A percentile compares a stretch with the other conserved stretches of the same genome.
Evolutionary conservation across 2,113 vertebrate species (phyloP).

Genomic region (Microcebus lehilahytsara): DNA sequence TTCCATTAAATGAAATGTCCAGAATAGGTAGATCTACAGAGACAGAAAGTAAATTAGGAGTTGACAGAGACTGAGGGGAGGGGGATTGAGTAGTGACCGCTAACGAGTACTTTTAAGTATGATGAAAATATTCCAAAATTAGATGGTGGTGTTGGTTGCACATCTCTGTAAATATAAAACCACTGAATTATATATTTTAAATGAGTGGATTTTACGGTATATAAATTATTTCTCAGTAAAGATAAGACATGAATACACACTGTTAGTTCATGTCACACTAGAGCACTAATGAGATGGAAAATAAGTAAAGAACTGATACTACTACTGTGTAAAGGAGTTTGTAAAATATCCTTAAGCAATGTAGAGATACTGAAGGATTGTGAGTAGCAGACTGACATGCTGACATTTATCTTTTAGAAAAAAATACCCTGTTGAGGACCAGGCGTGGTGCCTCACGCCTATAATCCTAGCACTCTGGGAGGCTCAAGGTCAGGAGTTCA

Average conservation of each 20-base stretch:
- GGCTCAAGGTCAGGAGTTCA: too few relatives aligned
- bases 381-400: not conserved
- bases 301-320: not conserved
- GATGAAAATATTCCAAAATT: slow-evolving; percentile 1
- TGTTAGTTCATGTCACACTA: not conserved
- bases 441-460: too few relatives aligned
- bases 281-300: not conserved
- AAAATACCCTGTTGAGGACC: not conserved
- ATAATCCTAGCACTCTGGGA: too few relatives aligned
- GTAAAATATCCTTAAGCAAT: not conserved
- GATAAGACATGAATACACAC: not conserved
- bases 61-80: not conserved
- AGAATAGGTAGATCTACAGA: not conserved
- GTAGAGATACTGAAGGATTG: not conserved
- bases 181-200: not conserved
- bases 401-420: not conserved
- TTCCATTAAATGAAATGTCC: not conserved
- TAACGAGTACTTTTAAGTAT: not conserved
- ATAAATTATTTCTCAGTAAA: not conserved
- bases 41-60: not conserved
- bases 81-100: not conserved
- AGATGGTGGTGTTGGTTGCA: not conserved
- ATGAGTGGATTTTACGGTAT: not conserved
- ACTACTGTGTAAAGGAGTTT: not conserved
- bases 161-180: not conserved